Conservation (phyloP, 1,140 invertebrate genomes). For the Drosophila baimaii region DNA sequence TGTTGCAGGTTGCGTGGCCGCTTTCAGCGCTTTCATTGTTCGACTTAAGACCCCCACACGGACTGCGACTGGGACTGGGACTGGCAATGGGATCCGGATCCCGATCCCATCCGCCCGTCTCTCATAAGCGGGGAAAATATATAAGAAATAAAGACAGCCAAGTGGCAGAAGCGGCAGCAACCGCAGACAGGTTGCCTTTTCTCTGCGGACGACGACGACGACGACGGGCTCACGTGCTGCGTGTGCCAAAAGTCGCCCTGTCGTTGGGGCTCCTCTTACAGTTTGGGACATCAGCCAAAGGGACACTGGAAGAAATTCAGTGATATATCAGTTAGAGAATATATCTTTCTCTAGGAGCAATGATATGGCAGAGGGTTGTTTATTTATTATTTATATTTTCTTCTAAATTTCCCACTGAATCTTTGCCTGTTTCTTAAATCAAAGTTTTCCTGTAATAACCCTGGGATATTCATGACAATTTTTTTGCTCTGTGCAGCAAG, state of each 20-base stretch:
- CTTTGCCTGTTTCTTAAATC: too few relatives aligned
- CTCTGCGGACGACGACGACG: constrained; percentile 2
- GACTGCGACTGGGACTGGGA: neutral
- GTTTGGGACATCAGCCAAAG: constrained; percentile 70
- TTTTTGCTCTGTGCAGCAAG: constrained; percentile 28
- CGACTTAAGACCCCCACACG: constrained; percentile 70
- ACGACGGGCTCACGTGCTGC: constrained; percentile 67
- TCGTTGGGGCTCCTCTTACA: constrained; percentile 59
- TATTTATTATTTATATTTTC: neutral
- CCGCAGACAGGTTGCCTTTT: constrained; percentile 50
- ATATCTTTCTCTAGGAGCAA: neutral
- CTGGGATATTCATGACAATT: too few relatives aligned
- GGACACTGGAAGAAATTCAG: constrained; percentile 35
- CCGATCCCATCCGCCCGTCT: constrained; percentile 4
- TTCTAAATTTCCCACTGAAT: neutral
- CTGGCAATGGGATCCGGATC: constrained; percentile 1
- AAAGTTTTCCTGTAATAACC: neutral
- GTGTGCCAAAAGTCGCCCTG: constrained; percentile 75
- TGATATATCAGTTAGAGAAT: neutral
- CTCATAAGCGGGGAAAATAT: constrained; percentile 23
- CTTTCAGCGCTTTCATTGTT: constrained; percentile 72
- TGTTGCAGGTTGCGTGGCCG: constrained; percentile 64
- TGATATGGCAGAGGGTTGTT: accelerated
- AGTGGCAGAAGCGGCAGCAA: constrained; percentile 29
- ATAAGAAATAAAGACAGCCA: constrained; percentile 27